Evolutionary conservation across 37 sponge, comb jelly and placozoan genomes (phyloP).

Genomic region (Bolinopsis microptera): DNA sequence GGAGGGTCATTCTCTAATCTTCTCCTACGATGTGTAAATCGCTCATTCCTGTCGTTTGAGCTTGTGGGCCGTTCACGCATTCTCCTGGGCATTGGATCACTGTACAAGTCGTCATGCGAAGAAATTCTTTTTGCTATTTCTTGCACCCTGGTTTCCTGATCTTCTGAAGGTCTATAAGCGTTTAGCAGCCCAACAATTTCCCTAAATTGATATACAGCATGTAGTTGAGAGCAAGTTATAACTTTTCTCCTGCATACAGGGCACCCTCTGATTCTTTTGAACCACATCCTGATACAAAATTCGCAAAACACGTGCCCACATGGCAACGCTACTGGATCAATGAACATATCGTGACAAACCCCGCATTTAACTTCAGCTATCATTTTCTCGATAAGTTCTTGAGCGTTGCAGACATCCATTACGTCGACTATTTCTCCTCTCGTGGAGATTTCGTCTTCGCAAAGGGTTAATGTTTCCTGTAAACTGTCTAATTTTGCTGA

Average conservation of each 20-base stretch:
- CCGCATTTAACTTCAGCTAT: constrained; percentile 29
- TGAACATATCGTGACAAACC: constrained; percentile 49
- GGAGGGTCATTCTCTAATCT: not conserved
- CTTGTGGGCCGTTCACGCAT: not conserved
- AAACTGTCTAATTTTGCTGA: not conserved
- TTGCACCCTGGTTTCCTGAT: not conserved
- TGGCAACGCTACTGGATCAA: constrained; percentile 56
- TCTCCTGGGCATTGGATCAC: not conserved
- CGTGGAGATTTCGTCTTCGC: not conserved
- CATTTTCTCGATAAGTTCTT: not conserved
- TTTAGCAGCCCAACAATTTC: not conserved
- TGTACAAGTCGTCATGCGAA: not conserved
- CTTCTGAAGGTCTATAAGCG: not conserved
- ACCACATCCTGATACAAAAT: constrained; percentile 58
- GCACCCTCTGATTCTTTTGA: constrained; percentile 46
- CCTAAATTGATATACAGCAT: constrained; percentile 45
- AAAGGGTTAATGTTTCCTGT: not conserved
- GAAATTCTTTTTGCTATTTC: not conserved
- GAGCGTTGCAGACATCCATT: not conserved
- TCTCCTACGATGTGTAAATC: not conserved
- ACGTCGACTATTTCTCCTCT: not conserved
- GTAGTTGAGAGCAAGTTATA: constrained; percentile 12
- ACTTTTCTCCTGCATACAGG: constrained; percentile 26
- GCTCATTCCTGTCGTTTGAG: not conserved
- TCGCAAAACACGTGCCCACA: constrained; percentile 53